A percentile compares a stretch with the other conserved stretches of the same genome.
Evolutionary conservation across 2,797 vertebrate species (phyloP).

Genomic region (Silurus aristotelis): DNA sequence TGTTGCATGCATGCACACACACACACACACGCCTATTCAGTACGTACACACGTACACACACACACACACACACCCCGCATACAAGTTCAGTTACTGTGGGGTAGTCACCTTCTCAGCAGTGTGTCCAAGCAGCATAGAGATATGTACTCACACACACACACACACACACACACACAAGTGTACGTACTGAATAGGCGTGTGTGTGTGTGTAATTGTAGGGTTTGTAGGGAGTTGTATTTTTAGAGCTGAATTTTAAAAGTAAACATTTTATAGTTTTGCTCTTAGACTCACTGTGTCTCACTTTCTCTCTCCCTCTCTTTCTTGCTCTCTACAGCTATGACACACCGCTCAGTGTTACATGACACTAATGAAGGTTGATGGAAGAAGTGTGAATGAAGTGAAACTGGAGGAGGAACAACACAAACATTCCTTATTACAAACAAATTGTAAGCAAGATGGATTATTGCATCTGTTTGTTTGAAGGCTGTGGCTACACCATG

Average conservation of each 20-base stretch:
- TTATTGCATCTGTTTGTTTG: neutral
- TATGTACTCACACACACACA: neutral
- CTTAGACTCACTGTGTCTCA: neutral
- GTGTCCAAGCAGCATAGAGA: neutral
- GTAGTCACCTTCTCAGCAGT: neutral
- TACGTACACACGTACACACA: neutral
- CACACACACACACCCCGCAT: neutral
- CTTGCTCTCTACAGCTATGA: too few species aligned
- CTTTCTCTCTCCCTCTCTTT: neutral
- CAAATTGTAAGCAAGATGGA: neutral
- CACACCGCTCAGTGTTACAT: neutral
- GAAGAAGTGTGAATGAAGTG: too few species aligned
- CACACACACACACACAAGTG: neutral
- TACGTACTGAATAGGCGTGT: too few species aligned
- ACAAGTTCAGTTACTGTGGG: neutral
- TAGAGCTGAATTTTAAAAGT: slow-evolving; percentile 21
- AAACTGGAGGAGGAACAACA: neutral
- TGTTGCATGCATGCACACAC: neutral
- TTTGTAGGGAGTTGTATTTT: neutral
- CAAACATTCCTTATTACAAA: neutral
- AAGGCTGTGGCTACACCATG: slow-evolving; percentile 3
- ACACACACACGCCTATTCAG: neutral
- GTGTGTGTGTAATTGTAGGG: slow-evolving; percentile 13
- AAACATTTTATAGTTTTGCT: slow-evolving; percentile 1
- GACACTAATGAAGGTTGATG: neutral